Conservation (phyloP, 2,888 invertebrate species). For the Hyposoter dolosus region DNA sequence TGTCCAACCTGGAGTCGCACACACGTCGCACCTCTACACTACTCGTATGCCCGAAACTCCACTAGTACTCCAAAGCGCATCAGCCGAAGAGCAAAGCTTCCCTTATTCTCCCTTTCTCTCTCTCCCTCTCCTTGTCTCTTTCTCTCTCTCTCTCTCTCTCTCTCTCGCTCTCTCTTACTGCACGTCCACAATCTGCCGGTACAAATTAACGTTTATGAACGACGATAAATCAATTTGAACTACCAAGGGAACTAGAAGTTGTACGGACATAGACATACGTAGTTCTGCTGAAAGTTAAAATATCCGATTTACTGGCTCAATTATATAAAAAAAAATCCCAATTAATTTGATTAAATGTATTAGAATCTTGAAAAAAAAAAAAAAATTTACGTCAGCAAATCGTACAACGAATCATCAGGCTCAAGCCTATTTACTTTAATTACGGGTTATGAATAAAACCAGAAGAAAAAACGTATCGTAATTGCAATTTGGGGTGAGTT, state of each 20-base stretch:
- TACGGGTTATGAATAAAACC: not conserved
- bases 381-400: not conserved
- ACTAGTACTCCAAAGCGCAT: conserved; percentile 45
- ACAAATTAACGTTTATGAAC: conserved; percentile 66
- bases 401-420: not conserved
- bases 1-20: conserved; percentile 39
- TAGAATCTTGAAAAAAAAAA: not conserved
- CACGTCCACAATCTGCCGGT: conserved; percentile 11
- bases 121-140: no score
- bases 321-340: not conserved
- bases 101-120: conserved; percentile 27
- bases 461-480: not conserved
- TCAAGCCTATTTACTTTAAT: not conserved
- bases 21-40: conserved; percentile 33
- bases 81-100: conserved; percentile 55
- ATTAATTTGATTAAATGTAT: not conserved
- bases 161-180: conserved; percentile 36
- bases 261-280: not conserved
- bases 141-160: conserved; percentile 27
- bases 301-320: not conserved
- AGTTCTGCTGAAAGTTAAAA: not conserved
- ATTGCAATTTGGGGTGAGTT: not conserved
- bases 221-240: conserved; percentile 60
- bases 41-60: conserved; percentile 52
- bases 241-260: conserved; percentile 34